Base-by-base conservation (phyloP, 2,113 vertebrate species). In the Lota lota region DNA sequence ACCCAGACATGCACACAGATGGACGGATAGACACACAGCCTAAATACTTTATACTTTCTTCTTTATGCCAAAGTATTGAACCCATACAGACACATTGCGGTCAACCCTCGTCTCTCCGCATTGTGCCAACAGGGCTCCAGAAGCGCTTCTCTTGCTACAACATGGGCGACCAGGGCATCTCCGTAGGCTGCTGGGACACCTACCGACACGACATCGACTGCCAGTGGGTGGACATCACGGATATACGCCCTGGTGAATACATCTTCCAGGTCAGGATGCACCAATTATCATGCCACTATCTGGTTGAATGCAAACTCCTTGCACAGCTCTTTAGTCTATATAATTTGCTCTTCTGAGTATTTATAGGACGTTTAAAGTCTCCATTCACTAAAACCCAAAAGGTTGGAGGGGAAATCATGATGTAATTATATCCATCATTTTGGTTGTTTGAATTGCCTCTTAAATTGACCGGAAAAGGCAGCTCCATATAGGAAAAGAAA, bases 171-270 rank as follows among this genome's bases (percentile, higher is more conserved):
- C 97, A 99, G 78, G 97, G 97, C 3, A 95, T 99, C 86, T 94
- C 93, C 0, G 92, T 95, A 1, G 96, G 97, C 63, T 99, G 97
- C 92, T 98, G 96, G 95, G 97, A 99, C 74, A 98, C 96, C 1
- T 99, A 99, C 80, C 94, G 97, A 66, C 97, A 99, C 0, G 97
- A 99, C 80, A 99, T 99, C 0, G 97, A 99, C 87, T 99, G 97
- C 84, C 97, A 99, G 74, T 99, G 97, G 97, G 86, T 99, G 0
- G 97, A 99, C 63, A 92, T 99, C 81, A 98, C 97, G 0, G 97
- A 99, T 0, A 89, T 99, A 56, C 83, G 86, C 0, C 95, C 96
- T 0, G 97, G 97, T 62, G 94, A 96, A 85, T 99, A 99, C 80
- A 92, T 95, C 78, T 96, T 99, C 82, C 97, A 99, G 96, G 97